Conservation (phyloP, 2,888 invertebrate genomes). For the Drosophila picticornis region DNA sequence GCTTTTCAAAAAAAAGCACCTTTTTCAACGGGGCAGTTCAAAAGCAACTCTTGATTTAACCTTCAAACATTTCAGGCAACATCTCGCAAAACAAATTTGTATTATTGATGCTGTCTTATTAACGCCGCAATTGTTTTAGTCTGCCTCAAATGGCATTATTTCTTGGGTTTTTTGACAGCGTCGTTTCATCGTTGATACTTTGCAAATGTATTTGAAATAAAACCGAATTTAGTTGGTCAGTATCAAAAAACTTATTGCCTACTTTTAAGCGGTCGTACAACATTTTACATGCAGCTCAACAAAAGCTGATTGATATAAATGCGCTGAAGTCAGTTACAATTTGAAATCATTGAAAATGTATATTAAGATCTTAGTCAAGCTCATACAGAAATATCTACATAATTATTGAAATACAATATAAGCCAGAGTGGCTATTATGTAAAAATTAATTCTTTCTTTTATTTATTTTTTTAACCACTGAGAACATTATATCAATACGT, state of each 20-base stretch:
- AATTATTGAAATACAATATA: not conserved
- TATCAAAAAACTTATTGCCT: constrained; percentile 9
- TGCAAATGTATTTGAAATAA: not conserved
- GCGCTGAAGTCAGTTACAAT: not conserved
- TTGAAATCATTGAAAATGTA: not conserved
- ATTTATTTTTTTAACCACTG: not conserved
- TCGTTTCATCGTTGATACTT: no score
- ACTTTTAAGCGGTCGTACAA: not conserved
- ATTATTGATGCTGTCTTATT: not conserved
- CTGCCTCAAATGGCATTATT: not conserved
- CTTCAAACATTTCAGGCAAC: not conserved
- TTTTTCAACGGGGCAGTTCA: not conserved
- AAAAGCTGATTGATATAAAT: constrained; percentile 23
- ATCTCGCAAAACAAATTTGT: not conserved
- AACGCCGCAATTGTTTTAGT: not conserved
- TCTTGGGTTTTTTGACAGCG: no score
- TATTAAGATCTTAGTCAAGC: not conserved
- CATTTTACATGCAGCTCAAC: not conserved
- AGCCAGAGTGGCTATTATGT: not conserved
- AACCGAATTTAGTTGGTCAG: not conserved
- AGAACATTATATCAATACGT: constrained; percentile 15
- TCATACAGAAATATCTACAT: not conserved
- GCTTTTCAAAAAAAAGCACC: not conserved
- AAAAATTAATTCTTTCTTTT: no score
- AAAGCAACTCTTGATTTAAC: not conserved